Percentiles rank a stretch among this genome's conserved stretches.
phyloP scores from a whole-genome alignment of 2,113 vertebrate genomes.

The Okapia johnstoni region DNA sequence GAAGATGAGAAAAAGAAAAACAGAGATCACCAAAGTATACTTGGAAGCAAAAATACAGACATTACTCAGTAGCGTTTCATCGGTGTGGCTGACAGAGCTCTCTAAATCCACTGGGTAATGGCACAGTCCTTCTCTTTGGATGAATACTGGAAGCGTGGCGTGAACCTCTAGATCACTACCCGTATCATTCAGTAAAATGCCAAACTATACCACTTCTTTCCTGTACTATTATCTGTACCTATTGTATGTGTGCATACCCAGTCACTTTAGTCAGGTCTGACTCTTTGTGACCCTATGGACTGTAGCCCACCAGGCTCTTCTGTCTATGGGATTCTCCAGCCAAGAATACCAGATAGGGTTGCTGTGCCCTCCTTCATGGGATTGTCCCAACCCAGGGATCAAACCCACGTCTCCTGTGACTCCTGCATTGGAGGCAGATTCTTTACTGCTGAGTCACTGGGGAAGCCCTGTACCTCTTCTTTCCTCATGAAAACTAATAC shows the following conservation, averaged over 20 bases:
- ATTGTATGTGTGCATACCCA: not conserved
- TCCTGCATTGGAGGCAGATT: not conserved
- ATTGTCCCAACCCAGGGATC: not conserved
- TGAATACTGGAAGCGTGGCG: not conserved
- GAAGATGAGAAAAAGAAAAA: not conserved
- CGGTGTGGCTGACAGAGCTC: not conserved
- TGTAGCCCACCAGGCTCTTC: not conserved
- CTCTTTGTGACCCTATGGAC: not conserved
- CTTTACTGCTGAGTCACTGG: not conserved
- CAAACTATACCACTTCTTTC: constrained; percentile 1
- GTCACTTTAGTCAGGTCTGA: not conserved
- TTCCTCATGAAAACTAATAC: not conserved
- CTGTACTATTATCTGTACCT: not conserved
- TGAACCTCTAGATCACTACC: not conserved
- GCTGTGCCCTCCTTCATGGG: not conserved
- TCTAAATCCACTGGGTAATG: not conserved
- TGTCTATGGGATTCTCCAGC: not conserved
- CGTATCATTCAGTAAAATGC: not conserved
- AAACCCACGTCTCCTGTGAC: not conserved
- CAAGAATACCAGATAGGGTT: not conserved
- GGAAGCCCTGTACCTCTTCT: not conserved
- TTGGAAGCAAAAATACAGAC: constrained; percentile 7
- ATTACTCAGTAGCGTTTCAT: not conserved
- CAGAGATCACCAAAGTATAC: not conserved
- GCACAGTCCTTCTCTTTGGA: not conserved